phyloP scores from a whole-genome alignment of 2,797 vertebrate species.

The Pempheris klunzingeri region DNA sequence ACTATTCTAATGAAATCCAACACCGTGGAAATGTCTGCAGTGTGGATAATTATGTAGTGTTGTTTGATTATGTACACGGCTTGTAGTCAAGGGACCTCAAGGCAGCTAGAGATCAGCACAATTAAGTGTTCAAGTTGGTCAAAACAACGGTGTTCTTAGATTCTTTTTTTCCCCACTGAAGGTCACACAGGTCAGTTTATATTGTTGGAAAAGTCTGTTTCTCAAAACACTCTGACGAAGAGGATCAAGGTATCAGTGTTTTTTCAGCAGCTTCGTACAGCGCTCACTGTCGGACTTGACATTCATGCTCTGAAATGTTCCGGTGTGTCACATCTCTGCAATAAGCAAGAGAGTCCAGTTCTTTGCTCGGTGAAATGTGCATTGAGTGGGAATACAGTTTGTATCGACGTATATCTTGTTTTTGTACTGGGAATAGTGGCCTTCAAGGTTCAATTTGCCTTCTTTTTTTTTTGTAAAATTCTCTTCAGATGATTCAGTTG shows the following conservation, averaged over 20 bases:
- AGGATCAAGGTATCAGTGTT: slow-evolving; percentile 5
- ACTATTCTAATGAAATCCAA: neutral
- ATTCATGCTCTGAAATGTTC: slow-evolving; percentile 17
- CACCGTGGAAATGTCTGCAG: neutral
- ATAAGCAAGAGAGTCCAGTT: neutral
- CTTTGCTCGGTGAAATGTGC: slow-evolving; percentile 10
- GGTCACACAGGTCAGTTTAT: slow-evolving; percentile 15
- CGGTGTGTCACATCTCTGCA: slow-evolving; percentile 1
- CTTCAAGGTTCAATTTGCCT: slow-evolving; percentile 34
- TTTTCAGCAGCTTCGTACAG: slow-evolving; percentile 7
- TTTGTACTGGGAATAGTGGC: slow-evolving; percentile 48
- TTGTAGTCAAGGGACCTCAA: slow-evolving; percentile 32
- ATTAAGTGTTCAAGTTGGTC: slow-evolving; percentile 9
- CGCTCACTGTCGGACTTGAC: neutral
- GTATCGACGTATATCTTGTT: slow-evolving; percentile 32
- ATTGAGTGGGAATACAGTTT: slow-evolving; percentile 23
- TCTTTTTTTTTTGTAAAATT: slow-evolving; percentile 33
- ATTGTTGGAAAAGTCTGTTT: slow-evolving; percentile 17
- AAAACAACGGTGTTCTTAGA: neutral
- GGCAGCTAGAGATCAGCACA: slow-evolving; percentile 62
- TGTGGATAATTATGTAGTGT: slow-evolving; percentile 8
- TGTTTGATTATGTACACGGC: slow-evolving; percentile 10
- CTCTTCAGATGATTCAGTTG: slow-evolving; percentile 25
- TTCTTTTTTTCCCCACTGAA: neutral
- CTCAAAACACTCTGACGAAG: slow-evolving; percentile 8